Evolutionary conservation across 1,140 invertebrate genomes (phyloP).

Genomic region (Trichogramma pretiosum): DNA sequence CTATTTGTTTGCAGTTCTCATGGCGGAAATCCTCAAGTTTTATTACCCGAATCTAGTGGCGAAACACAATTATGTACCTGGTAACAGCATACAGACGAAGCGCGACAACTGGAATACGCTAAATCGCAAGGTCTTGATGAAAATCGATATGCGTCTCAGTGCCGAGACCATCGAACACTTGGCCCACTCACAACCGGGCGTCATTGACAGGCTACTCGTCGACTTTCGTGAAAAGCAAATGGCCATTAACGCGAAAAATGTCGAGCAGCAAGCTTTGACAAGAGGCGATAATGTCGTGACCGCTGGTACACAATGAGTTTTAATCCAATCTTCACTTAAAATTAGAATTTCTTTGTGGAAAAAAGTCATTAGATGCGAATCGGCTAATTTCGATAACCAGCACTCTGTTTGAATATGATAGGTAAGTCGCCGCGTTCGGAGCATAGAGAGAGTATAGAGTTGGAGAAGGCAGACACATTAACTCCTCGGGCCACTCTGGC

Average conservation of each 20-base stretch:
- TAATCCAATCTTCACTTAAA: no score
- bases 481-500: no score
- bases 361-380: background rate
- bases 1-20: constrained; percentile 46
- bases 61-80: constrained; percentile 59
- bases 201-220: constrained; percentile 51
- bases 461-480: no score
- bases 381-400: no score
- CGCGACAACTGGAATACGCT: constrained; percentile 61
- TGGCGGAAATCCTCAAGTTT: constrained; percentile 59
- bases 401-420: no score
- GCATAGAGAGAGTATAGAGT: no score
- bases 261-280: background rate
- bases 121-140: constrained; percentile 56
- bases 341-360: no score
- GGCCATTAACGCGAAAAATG: constrained; percentile 7
- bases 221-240: constrained; percentile 36
- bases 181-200: constrained; percentile 47
- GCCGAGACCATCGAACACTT: constrained; percentile 50
- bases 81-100: constrained; percentile 53
- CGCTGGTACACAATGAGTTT: no score
- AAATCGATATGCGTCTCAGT: constrained; percentile 50
- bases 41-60: constrained; percentile 60
- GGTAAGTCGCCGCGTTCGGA: no score
- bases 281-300: no score